A percentile compares a stretch with the other conserved stretches of the same genome.
Evolutionary conservation across 2,797 vertebrate genomes (phyloP).

Genomic region (Heteromormyrus szaboi): DNA sequence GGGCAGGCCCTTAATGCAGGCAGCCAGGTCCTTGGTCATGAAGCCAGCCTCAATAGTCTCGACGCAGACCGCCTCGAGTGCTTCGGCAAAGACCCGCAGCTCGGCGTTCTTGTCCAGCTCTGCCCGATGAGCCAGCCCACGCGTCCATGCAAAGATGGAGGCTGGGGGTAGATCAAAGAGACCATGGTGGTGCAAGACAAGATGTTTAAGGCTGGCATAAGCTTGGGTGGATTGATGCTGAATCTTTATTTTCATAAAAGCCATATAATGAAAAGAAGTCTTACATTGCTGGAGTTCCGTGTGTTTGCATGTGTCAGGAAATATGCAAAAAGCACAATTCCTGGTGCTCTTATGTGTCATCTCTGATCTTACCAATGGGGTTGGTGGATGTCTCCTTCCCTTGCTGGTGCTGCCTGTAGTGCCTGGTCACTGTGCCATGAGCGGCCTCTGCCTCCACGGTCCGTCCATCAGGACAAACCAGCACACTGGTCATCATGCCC

Average conservation of each 20-base stretch:
- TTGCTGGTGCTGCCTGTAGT: constrained; percentile 91
- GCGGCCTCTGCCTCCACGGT: constrained; percentile 96
- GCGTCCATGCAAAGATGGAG: constrained; percentile 94
- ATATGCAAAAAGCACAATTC: background rate
- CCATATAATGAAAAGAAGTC: background rate
- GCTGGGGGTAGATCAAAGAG: constrained; percentile 53
- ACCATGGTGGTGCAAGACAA: background rate
- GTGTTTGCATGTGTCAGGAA: background rate
- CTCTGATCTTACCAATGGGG: constrained; percentile 78
- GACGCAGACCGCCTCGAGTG: constrained; percentile 85
- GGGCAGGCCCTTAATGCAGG: constrained; percentile 88
- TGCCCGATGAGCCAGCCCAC: constrained; percentile 86
- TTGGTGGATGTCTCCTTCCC: constrained; percentile 97
- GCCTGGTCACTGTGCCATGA: constrained; percentile 91
- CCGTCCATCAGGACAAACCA: constrained; percentile 89
- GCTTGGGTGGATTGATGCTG: background rate
- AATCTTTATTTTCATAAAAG: background rate
- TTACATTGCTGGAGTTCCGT: background rate
- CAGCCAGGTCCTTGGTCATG: constrained; percentile 97
- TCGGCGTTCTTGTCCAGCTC: constrained; percentile 81
- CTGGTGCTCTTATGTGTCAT: background rate
- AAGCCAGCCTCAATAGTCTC: constrained; percentile 95
- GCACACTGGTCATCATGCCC: constrained; percentile 97
- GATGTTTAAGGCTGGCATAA: background rate
- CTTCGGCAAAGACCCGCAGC: constrained; percentile 71